Evolutionary conservation across 1,140 invertebrate genomes (phyloP), one percentile per base, ranked within the genome.

Genomic region (Hetaerina americana): DNA sequence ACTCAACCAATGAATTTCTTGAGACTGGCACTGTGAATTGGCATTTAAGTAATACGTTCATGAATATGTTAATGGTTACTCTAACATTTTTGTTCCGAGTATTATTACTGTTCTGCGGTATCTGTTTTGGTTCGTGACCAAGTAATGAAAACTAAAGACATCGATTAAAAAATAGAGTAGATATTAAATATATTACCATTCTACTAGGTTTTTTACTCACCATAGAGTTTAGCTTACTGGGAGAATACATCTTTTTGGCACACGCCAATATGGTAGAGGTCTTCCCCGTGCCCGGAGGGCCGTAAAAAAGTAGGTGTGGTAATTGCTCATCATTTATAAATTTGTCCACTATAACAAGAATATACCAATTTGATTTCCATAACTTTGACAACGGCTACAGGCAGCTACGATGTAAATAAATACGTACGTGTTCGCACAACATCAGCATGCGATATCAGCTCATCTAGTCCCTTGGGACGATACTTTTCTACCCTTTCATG

Each of bases 401-500:
- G 22, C 57, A 68, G 71, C 69, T 70, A 71, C 71, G 40, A 74
- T 28, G 69, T 5, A 68, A 72, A 72, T 24, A 71, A 73, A 69
- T 49, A 83, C 87, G 88, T 87, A 98, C 97, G 96, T 78, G 97
- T 99, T 78, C 87, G 88, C 72, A 99, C 92, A 71, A 99, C 99
- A 81, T 98, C 96, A 82, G 96, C 91, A 78, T 99, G 97, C 3
- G 97, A 98, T 74, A 99, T 95, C 5, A 99, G 84, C 78, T 99
- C 96, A 76, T 95, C 89, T 73, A 99, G 83, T 69, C 87, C 90
- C 66, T 86, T 89, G 18, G 97, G 97, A 12, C 97, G 88, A 83
- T 99, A 99, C 82, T 99, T 99, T 83, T 99, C 97, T 24, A 99
- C 95, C 97, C 96, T 94, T n/a, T n/a, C n/a, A n/a, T n/a, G n/a